These are phyloP conservation scores for Pyrocephalus nanus DNA, from an alignment of 2,797 vertebrate species.

Conservation along the genomic window DNA sequence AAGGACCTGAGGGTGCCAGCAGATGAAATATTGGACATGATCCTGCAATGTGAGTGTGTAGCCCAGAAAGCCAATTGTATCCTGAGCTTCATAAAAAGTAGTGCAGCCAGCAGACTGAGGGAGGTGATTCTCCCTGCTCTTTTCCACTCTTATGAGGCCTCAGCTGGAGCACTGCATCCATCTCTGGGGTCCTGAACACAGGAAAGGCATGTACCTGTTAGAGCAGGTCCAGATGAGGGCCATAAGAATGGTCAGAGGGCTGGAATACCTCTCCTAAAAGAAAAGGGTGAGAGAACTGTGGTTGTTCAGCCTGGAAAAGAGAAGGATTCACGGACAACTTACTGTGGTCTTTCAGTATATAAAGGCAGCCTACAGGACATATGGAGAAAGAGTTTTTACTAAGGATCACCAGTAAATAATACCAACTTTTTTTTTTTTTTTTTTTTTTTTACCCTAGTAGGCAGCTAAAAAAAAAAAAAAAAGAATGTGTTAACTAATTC, in stretches of 20 bases:
- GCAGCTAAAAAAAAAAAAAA: neutral
- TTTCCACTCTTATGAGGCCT: accelerated
- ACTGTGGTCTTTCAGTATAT: neutral
- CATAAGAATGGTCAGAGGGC: neutral
- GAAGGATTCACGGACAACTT: neutral
- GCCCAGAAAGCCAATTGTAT: neutral
- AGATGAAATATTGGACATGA: neutral
- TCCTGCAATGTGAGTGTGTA: neutral
- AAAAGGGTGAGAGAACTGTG: neutral
- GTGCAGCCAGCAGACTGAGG: neutral
- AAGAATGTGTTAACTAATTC: neutral
- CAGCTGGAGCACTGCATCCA: neutral
- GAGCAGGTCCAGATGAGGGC: neutral
- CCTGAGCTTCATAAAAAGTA: neutral
- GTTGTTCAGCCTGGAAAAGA: neutral
- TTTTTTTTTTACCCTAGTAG: neutral
- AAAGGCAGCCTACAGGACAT: neutral
- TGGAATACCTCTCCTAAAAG: neutral
- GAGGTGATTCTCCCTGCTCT: neutral
- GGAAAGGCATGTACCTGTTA: accelerated
- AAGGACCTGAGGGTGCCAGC: neutral
- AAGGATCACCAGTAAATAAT: neutral
- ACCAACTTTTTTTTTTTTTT: too few species aligned
- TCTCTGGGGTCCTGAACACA: accelerated
- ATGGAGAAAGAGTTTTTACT: neutral